These are phyloP conservation scores for Batillaria attramentaria DNA, from an alignment of 1,140 invertebrate genomes.

Conservation along the genomic window DNA sequence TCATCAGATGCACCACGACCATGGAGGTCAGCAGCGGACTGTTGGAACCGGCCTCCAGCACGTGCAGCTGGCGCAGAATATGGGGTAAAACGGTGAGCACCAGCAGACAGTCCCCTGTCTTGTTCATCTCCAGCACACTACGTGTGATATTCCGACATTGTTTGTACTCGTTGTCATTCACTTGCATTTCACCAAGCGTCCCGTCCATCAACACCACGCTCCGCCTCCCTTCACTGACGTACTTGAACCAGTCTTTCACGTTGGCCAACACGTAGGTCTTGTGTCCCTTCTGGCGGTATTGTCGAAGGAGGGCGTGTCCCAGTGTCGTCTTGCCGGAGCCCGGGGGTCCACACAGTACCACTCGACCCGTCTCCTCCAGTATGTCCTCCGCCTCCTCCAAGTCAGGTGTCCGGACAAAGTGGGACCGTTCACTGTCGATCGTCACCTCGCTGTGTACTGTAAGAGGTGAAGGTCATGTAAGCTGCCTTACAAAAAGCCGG, in stretches of 20 bases:
- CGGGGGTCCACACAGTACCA: slow-evolving; percentile 5
- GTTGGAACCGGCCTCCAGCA: not conserved
- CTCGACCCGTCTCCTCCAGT: not conserved
- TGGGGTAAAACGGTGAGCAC: not conserved
- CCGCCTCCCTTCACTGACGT: not conserved
- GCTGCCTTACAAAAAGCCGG: too few species aligned
- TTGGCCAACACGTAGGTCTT: not conserved
- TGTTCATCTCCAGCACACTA: not conserved
- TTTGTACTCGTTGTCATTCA: not conserved
- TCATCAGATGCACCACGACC: not conserved
- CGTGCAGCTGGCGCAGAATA: not conserved
- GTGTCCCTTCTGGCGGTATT: not conserved
- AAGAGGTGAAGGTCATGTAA: too few species aligned
- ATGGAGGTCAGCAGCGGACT: not conserved
- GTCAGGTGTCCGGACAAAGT: not conserved
- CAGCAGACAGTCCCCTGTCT: not conserved
- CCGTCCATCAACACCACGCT: slow-evolving; percentile 7
- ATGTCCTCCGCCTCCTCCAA: not conserved
- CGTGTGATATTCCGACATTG: not conserved
- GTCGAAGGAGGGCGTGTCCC: not conserved
- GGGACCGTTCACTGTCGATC: too few species aligned
- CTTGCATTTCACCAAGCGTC: not conserved
- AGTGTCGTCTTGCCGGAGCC: slow-evolving; percentile 1
- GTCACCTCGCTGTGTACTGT: too few species aligned
- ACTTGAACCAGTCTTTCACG: not conserved